These are phyloP conservation scores for Macroglossus sobrinus DNA, from an alignment of 2,113 vertebrate species.

Conservation along the genomic window DNA sequence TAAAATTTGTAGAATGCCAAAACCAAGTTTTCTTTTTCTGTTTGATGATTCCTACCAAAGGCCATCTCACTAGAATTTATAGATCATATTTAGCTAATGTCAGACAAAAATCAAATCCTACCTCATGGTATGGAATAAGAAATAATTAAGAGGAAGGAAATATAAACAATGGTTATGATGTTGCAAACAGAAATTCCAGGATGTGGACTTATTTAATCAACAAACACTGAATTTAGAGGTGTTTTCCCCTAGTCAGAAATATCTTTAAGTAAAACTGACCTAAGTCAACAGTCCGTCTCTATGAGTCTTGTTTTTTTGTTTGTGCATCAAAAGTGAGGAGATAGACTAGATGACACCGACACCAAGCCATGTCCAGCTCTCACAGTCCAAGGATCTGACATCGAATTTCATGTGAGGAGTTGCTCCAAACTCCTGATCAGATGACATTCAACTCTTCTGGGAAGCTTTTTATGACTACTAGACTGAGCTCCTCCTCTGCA, in stretches of 20 bases:
- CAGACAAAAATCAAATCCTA: neutral
- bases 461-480: no score
- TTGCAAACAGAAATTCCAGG: neutral
- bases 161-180: neutral
- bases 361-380: neutral
- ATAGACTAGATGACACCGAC: neutral
- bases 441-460: no score
- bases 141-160: neutral
- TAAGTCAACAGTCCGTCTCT: neutral
- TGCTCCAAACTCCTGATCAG: no score
- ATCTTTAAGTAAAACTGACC: neutral
- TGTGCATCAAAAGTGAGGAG: neutral
- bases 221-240: neutral
- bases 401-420: neutral
- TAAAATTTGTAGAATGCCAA: neutral
- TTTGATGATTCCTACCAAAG: neutral
- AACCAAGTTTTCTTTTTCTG: neutral
- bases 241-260: slow-evolving; percentile 14
- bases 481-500: no score
- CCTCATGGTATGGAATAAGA: neutral
- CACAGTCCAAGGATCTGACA: neutral
- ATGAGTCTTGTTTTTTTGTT: neutral
- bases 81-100: neutral
- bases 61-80: neutral
- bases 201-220: neutral